A percentile compares a stretch with the other conserved stretches of the same genome.
Evolutionary conservation across 30 jellyfish, hydroid and myxozoan species (phyloP).

Genomic region (Chironex yamaguchii): DNA sequence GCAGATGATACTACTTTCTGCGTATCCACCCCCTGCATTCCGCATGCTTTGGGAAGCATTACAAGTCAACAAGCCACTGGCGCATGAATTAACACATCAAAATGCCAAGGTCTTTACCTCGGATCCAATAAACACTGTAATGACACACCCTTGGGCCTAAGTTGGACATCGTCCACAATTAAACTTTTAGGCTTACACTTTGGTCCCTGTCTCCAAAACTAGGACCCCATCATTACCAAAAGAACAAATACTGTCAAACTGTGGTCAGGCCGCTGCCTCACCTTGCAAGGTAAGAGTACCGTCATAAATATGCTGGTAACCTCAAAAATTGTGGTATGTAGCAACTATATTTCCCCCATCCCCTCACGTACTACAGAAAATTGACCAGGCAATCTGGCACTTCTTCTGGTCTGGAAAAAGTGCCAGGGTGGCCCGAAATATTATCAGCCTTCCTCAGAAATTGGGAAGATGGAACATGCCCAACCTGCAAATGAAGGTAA

Average conservation of each 20-base stretch:
- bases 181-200: background rate
- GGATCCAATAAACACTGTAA: conserved; percentile 34
- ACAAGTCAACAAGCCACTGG: conserved; percentile 59
- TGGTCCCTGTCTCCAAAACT: background rate
- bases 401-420: conserved; percentile 23
- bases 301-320: no score
- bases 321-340: no score
- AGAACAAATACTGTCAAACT: background rate
- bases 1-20: conserved; percentile 43
- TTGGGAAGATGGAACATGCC: conserved; percentile 24
- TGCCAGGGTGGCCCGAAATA: conserved; percentile 2
- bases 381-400: no score
- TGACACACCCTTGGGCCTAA: conserved; percentile 13
- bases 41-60: background rate
- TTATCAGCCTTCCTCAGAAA: conserved; percentile 31
- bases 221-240: conserved; percentile 2
- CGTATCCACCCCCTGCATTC: background rate
- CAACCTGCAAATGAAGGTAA: conserved; percentile 1
- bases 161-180: conserved; percentile 12
- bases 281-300: no score
- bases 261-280: conserved; percentile 17
- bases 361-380: conserved; percentile 1
- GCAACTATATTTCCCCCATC: conserved; percentile 7
- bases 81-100: conserved; percentile 20
- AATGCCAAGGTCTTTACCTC: conserved; percentile 55